Conservation (phyloP, 2,113 vertebrate species). For the Oncorhynchus gorbuscha region DNA sequence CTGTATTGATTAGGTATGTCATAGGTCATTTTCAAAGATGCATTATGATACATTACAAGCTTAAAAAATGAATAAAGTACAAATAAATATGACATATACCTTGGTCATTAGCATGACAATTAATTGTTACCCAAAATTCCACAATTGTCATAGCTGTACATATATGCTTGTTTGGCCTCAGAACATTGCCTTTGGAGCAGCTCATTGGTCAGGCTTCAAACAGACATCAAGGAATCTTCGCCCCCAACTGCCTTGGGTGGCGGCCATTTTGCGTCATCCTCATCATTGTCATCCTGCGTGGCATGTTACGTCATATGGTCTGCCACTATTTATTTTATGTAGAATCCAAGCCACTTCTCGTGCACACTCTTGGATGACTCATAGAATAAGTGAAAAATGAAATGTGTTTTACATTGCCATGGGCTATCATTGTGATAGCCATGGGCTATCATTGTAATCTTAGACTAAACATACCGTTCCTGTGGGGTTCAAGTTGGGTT, state of each 20-base stretch:
- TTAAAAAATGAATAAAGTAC: no score
- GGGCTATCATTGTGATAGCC: conserved; percentile 15
- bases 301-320: neutral
- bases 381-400: neutral
- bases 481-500: neutral
- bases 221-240: conserved; percentile 33
- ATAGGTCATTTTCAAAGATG: no score
- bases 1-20: no score
- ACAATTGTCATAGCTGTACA: no score
- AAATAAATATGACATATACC: no score
- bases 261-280: conserved; percentile 33
- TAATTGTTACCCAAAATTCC: no score
- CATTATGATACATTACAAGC: no score
- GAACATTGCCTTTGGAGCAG: no score
- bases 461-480: neutral
- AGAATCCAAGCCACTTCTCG: conserved; percentile 36
- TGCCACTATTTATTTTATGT: conserved; percentile 51
- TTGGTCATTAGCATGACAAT: no score
- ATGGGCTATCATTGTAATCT: neutral
- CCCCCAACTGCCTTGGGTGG: conserved; percentile 22
- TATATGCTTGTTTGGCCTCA: no score
- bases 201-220: no score
- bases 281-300: conserved; percentile 28
- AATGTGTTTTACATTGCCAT: conserved; percentile 22
- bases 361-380: conserved; percentile 42